phyloP scores from a whole-genome alignment of 37 sponge, comb jelly and placozoan species.

The Halisarca cf. caerulea region DNA sequence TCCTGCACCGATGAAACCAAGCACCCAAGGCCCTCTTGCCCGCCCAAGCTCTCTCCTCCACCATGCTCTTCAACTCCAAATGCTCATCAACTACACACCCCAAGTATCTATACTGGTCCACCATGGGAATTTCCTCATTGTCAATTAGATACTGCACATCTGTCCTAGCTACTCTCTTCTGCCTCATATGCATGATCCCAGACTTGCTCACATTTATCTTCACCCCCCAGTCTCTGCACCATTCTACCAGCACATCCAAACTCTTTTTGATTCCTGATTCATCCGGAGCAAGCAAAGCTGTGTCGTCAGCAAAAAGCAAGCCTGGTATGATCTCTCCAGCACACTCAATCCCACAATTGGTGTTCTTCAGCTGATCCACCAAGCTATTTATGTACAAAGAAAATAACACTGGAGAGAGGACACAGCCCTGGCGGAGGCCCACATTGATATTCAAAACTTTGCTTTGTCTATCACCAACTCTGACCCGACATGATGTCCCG shows the following conservation, averaged over 20 bases:
- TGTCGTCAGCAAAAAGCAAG: neutral
- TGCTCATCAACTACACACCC: slow-evolving; percentile 7
- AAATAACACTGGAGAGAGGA: neutral
- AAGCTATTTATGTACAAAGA: neutral
- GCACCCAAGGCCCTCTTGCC: neutral
- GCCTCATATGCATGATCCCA: neutral
- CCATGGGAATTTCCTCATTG: neutral
- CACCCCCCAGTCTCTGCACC: neutral
- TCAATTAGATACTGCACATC: slow-evolving; percentile 6
- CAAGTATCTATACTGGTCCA: slow-evolving; percentile 1
- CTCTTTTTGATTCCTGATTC: neutral
- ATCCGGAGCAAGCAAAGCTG: neutral
- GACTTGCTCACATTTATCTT: neutral
- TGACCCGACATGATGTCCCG: slow-evolving; percentile 12
- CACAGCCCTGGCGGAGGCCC: neutral
- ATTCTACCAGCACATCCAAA: neutral
- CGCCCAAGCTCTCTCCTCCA: neutral
- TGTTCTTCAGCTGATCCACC: neutral
- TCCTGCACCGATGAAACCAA: neutral
- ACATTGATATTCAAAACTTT: neutral
- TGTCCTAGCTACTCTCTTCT: neutral
- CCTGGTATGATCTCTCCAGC: neutral
- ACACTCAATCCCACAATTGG: neutral
- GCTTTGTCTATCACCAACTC: neutral
- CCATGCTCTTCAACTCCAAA: neutral